Conservation (phyloP, 2,113 vertebrate species). For the Malaclemys terrapin region DNA sequence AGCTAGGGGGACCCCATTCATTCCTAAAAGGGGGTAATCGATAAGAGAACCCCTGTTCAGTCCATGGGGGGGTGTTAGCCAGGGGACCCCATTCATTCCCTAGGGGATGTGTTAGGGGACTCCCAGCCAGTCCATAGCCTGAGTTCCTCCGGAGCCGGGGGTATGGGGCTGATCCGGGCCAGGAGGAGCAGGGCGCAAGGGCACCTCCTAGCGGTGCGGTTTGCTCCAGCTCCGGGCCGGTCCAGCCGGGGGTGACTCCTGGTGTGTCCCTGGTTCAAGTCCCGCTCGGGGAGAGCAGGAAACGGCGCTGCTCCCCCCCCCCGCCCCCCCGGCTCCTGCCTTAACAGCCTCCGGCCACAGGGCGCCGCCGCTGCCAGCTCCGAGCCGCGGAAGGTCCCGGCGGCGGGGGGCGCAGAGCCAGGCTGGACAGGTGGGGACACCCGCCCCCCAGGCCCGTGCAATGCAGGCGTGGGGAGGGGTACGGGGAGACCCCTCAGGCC, state of each 20-base stretch:
- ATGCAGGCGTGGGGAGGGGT: not conserved
- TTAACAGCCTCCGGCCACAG: constrained; percentile 35
- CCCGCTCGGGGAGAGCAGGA: too few species aligned
- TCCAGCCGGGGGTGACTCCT: not conserved
- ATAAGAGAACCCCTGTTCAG: too few species aligned
- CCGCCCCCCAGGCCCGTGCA: not conserved
- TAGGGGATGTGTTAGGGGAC: not conserved
- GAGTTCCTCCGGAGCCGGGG: too few species aligned
- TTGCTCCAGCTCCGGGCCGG: not conserved
- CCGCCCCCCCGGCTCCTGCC: not conserved
- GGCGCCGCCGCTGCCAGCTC: constrained; percentile 11
- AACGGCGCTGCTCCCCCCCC: not conserved
- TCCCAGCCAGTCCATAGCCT: not conserved
- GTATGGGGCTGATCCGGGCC: not conserved
- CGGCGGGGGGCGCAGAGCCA: not conserved
- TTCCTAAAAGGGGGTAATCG: too few species aligned
- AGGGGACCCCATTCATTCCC: not conserved
- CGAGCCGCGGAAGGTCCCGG: not conserved
- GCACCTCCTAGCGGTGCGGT: not conserved
- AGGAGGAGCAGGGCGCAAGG: not conserved
- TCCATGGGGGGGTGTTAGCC: too few species aligned
- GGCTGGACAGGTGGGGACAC: not conserved
- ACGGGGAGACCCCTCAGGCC: too few species aligned
- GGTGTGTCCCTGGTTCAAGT: too few species aligned
- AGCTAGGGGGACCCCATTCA: not conserved